Evolutionary conservation across 1,140 invertebrate genomes (phyloP).

Genomic region (Meteorus sp.): DNA sequence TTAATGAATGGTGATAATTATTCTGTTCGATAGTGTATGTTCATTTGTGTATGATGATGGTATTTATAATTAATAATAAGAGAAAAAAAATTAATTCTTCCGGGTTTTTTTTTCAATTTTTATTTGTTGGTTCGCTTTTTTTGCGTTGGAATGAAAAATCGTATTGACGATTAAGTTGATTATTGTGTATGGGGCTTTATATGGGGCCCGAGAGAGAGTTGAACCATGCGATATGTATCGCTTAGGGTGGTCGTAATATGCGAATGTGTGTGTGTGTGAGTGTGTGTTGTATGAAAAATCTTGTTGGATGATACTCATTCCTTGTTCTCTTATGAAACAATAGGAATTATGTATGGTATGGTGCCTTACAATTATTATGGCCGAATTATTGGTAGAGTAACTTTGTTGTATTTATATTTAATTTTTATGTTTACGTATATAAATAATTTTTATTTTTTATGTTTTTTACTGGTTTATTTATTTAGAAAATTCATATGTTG

Average conservation of each 20-base stretch:
- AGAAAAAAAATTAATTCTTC: not conserved
- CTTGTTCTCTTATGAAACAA: constrained; percentile 3
- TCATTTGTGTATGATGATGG: too few species aligned
- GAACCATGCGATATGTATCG: not conserved
- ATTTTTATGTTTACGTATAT: constrained; percentile 2
- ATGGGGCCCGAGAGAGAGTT: constrained; percentile 16
- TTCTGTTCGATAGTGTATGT: too few species aligned
- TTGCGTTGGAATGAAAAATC: too few species aligned
- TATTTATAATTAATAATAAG: too few species aligned
- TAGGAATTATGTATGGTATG: constrained; percentile 19
- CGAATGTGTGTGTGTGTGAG: constrained; percentile 36
- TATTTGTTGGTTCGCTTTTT: not conserved
- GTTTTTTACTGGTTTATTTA: too few species aligned
- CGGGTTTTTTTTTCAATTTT: constrained; percentile 8
- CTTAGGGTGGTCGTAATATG: constrained; percentile 44
- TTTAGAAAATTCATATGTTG: too few species aligned
- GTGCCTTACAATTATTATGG: constrained; percentile 28
- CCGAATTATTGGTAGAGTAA: constrained; percentile 30
- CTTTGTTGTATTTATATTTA: too few species aligned
- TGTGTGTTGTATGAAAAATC: constrained; percentile 21
- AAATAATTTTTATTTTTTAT: constrained; percentile 19
- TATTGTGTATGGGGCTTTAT: constrained; percentile 40
- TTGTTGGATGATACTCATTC: constrained; percentile 4
- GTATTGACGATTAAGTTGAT: not conserved
- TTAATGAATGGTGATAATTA: too few species aligned